Evolutionary conservation across 1,140 invertebrate genomes (phyloP), one percentile per base, ranked within the genome.

Genomic region (Drosophila trapezifrons): DNA sequence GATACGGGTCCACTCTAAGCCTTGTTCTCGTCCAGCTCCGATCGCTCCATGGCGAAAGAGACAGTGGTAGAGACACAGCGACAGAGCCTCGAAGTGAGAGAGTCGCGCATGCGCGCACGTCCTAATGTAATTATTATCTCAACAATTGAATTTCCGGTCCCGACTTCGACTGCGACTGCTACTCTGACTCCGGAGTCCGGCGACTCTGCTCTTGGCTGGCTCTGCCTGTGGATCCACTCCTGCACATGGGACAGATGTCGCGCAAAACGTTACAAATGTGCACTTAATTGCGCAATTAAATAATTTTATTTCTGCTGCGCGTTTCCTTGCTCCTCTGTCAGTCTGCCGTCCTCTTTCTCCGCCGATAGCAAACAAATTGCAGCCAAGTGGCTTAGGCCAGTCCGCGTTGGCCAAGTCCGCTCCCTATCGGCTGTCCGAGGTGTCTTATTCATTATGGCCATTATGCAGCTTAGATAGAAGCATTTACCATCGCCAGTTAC

Each of bases 61-160:
- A 20, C 37, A 7, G 37, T 1, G 22, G 20, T 45, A 13, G 40
- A 57, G 52, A 32, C 29, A 32, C 3, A 9, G 35, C 2, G 22
- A 29, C 49, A 12, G 45, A 57, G 52, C 43, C 59, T 65, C 43
- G 57, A 62, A 59, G 59, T 47, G 59, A 60, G 47, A 59, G 74
- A 85, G 77, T 87, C 72, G 89, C 89, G 81, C 83, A 81, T 91
- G 89, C 80, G 86, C 86, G 80, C 86, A 90, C 89, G 89, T 91
- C 89, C 89, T 91, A 91, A 91, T 91, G 89, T 89, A 91, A 91
- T 91, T 91, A 91, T 91, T 91, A 91, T 91, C 78, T 91, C 81
- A 91, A 91, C 89, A 91, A 91, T 91, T 91, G 89, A 91, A 91
- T 91, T 91, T 91, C 89, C 89, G 89, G 89, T 89, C 74, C 78